Evolutionary conservation across 1,140 invertebrate species (phyloP).

Genomic region (Danaus melanippus): DNA sequence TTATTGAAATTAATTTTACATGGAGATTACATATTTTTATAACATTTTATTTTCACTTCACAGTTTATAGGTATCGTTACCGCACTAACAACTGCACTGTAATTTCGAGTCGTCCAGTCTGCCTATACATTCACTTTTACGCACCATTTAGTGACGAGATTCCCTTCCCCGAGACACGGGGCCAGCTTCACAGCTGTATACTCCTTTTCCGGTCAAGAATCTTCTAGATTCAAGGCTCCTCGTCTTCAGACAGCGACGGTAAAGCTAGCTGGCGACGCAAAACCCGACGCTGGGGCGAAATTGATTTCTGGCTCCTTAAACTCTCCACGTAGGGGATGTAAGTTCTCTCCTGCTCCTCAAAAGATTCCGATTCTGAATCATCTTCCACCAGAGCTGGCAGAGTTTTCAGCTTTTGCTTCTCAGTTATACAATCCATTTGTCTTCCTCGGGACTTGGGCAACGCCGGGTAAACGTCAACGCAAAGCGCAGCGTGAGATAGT

Average conservation of each 20-base stretch:
- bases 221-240: slow-evolving; percentile 53
- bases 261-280: slow-evolving; percentile 49
- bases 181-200: slow-evolving; percentile 31
- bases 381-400: slow-evolving; percentile 59
- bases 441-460: slow-evolving; percentile 40
- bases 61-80: slow-evolving; percentile 22
- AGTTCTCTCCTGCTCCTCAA: slow-evolving; percentile 40
- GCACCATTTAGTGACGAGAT: slow-evolving; percentile 10
- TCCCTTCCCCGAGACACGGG: slow-evolving; percentile 24
- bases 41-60: slow-evolving; percentile 25
- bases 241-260: slow-evolving; percentile 61
- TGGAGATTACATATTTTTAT: slow-evolving; percentile 8
- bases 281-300: slow-evolving; percentile 51
- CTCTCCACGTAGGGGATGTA: slow-evolving; percentile 42
- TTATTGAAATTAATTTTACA: slow-evolving; percentile 1
- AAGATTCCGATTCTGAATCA: slow-evolving; percentile 53
- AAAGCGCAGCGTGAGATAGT: slow-evolving; percentile 54
- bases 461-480: slow-evolving; percentile 57
- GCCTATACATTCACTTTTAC: slow-evolving; percentile 19
- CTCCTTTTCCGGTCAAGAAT: slow-evolving; percentile 37
- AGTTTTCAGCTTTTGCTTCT: slow-evolving; percentile 41
- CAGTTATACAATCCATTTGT: slow-evolving; percentile 36
- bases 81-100: slow-evolving; percentile 13
- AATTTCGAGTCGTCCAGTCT: slow-evolving; percentile 14
- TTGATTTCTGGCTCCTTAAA: slow-evolving; percentile 52